Evolutionary conservation across 2,888 invertebrate species (phyloP).

Genomic region (Sisyra nigra): DNA sequence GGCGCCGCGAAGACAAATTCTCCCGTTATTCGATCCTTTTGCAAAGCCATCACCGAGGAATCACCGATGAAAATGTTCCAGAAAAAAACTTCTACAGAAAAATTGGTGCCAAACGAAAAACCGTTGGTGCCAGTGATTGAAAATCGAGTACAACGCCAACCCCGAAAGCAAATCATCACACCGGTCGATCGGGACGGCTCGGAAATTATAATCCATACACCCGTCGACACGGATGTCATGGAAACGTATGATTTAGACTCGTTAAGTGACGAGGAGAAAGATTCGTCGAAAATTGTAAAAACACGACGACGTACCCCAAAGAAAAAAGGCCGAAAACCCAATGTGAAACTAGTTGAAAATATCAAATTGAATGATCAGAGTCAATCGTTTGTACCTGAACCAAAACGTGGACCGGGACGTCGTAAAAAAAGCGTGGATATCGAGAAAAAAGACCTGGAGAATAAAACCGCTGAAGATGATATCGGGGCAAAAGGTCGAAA

Average conservation of each 20-base stretch:
- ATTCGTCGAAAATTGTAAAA: conserved; percentile 1
- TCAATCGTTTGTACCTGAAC: neutral
- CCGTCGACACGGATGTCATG: conserved; percentile 3
- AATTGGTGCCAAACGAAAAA: too few species aligned
- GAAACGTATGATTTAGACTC: conserved; percentile 5
- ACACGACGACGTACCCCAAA: neutral
- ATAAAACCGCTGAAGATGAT: neutral
- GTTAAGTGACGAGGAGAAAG: conserved; percentile 2
- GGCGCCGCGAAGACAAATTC: too few species aligned
- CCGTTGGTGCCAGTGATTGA: neutral
- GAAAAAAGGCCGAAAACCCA: conserved; percentile 7
- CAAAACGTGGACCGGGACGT: neutral
- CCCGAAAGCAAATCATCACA: conserved; percentile 27
- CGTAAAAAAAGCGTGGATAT: too few species aligned
- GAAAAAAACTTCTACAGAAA: neutral
- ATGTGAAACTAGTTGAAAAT: neutral
- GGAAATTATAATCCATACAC: conserved; percentile 21
- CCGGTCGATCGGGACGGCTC: conserved; percentile 22
- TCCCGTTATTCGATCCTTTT: neutral
- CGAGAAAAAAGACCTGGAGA: too few species aligned
- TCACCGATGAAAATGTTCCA: neutral
- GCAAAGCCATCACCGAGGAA: neutral
- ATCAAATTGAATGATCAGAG: neutral
- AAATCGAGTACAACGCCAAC: conserved; percentile 16
- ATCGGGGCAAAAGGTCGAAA: too few species aligned